phyloP scores from a whole-genome alignment of 2,888 invertebrate species.

The Drosophila meridiana region DNA sequence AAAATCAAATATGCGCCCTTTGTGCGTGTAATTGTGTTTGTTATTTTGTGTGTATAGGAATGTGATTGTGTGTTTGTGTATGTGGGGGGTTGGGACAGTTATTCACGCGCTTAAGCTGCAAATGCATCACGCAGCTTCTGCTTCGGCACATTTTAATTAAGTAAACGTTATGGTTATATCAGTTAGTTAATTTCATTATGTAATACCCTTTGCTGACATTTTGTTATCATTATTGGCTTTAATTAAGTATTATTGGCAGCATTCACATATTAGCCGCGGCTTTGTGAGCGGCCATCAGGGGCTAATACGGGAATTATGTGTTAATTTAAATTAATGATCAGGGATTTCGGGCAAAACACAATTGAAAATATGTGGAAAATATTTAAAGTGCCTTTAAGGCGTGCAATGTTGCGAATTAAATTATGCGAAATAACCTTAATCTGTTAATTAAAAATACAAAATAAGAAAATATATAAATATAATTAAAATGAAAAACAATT shows the following conservation, averaged over 20 bases:
- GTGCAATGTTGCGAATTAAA: constrained; percentile 3
- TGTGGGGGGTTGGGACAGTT: not conserved
- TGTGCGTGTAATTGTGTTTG: constrained; percentile 44
- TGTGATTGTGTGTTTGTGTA: constrained; percentile 5
- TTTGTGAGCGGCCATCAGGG: constrained; percentile 55
- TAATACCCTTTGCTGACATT: constrained; percentile 50
- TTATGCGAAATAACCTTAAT: constrained; percentile 54
- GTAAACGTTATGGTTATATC: constrained; percentile 67
- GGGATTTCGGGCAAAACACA: constrained; percentile 41
- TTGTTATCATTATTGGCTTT: constrained; percentile 73
- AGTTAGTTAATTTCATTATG: constrained; percentile 77
- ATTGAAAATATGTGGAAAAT: constrained; percentile 36
- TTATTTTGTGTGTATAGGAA: constrained; percentile 4
- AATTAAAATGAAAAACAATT: constrained; percentile 65
- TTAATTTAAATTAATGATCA: constrained; percentile 67
- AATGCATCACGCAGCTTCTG: constrained; percentile 38
- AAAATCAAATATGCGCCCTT: constrained; percentile 69
- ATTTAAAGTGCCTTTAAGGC: constrained; percentile 40
- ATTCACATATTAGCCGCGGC: constrained; percentile 66
- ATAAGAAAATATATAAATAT: constrained; percentile 52
- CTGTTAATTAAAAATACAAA: constrained; percentile 73
- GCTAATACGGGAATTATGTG: constrained; percentile 61
- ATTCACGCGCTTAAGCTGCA: constrained; percentile 58
- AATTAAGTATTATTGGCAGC: constrained; percentile 75
- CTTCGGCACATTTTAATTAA: constrained; percentile 70